These are phyloP conservation scores for Sarcophaga variegata DNA, from an alignment of 2,888 invertebrate genomes.

Conservation along the genomic window DNA sequence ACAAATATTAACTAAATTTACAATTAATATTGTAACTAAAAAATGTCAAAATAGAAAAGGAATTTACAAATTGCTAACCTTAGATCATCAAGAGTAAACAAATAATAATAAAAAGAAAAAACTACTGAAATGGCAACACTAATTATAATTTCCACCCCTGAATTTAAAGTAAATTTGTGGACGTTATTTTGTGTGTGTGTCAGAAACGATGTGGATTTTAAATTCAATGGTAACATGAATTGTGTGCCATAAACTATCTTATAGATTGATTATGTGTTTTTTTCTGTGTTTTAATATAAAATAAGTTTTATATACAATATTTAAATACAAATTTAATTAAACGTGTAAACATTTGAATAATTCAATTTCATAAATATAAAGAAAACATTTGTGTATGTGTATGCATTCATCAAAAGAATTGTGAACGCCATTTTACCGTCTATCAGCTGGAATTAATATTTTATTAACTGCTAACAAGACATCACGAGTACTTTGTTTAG, in stretches of 20 bases:
- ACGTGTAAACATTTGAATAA: neutral
- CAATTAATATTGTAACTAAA: too few species aligned
- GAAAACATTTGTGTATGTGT: neutral
- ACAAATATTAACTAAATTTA: too few species aligned
- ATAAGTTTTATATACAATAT: conserved; percentile 14
- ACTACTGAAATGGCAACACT: too few species aligned
- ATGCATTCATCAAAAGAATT: neutral
- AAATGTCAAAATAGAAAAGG: too few species aligned
- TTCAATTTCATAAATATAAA: neutral
- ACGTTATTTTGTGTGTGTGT: neutral
- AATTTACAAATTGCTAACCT: too few species aligned
- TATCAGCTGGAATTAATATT: conserved; percentile 21
- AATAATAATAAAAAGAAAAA: too few species aligned
- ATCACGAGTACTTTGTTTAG: conserved; percentile 20
- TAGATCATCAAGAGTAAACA: too few species aligned
- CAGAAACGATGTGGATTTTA: neutral
- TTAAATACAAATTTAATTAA: conserved; percentile 1
- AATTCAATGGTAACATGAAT: neutral
- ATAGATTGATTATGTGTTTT: conserved; percentile 12
- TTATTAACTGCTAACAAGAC: conserved; percentile 9
- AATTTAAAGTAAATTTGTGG: conserved; percentile 1
- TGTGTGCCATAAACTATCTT: conserved; percentile 47
- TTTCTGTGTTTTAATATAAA: conserved; percentile 18
- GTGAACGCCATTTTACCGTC: conserved; percentile 30
- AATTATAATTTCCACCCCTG: too few species aligned